Evolutionary conservation across 2,113 vertebrate genomes (phyloP).

Genomic region (Siphamia tubifer): DNA sequence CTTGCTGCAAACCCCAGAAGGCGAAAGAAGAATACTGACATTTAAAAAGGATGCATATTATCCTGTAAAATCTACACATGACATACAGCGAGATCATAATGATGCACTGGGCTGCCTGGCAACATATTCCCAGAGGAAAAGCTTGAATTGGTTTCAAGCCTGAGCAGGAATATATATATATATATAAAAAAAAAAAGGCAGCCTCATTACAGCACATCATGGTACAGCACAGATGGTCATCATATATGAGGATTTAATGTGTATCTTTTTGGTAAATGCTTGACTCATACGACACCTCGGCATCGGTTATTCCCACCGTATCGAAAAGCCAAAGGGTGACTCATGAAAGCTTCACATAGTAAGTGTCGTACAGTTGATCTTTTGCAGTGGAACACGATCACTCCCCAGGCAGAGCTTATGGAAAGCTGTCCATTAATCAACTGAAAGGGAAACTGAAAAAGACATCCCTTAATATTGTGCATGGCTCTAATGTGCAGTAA

Average conservation of each 20-base stretch:
- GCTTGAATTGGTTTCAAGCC: neutral
- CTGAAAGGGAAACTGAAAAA: neutral
- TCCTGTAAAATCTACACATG: no score
- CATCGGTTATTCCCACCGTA: neutral
- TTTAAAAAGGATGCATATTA: no score
- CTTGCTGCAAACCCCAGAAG: neutral
- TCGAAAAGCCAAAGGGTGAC: slow-evolving; percentile 8
- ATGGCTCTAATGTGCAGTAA: slow-evolving; percentile 20
- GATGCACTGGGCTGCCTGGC: neutral
- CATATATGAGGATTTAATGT: slow-evolving; percentile 8
- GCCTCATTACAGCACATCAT: neutral
- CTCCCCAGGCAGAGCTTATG: slow-evolving; percentile 50
- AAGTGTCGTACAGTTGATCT: neutral
- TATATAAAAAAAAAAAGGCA: neutral
- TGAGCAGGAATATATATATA: neutral
- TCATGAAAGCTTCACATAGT: slow-evolving; percentile 30
- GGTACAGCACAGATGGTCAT: neutral
- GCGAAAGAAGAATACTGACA: neutral
- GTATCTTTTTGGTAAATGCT: neutral
- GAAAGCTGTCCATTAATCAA: slow-evolving; percentile 52
- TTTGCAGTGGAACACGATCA: slow-evolving; percentile 10
- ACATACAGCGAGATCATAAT: neutral
- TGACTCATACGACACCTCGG: neutral
- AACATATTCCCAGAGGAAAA: neutral
- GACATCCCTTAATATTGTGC: slow-evolving; percentile 12